These are phyloP conservation scores for Morinoia aosen DNA, from an alignment of 2,888 invertebrate genomes.

Conservation along the genomic window DNA sequence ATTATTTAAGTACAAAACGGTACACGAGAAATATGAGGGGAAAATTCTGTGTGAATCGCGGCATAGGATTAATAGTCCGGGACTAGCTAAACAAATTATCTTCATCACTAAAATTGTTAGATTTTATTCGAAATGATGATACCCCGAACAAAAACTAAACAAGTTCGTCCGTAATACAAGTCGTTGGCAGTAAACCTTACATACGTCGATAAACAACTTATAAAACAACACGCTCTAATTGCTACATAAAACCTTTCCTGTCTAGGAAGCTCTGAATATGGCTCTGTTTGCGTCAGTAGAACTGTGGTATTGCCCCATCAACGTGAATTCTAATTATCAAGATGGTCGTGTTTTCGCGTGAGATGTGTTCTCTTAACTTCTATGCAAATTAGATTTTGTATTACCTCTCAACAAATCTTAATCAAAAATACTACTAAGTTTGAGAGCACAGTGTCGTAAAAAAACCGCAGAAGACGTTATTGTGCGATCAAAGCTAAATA, in stretches of 20 bases:
- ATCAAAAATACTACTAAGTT: too few species aligned
- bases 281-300: not conserved
- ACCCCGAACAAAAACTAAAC: not conserved
- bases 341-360: not conserved
- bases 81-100: not conserved
- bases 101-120: not conserved
- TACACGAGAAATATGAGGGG: not conserved
- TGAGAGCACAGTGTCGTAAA: too few species aligned
- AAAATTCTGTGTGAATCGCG: not conserved
- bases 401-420: too few species aligned
- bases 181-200: not conserved
- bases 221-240: not conserved
- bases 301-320: not conserved
- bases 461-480: too few species aligned
- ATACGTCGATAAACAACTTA: not conserved
- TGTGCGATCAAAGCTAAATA: too few species aligned
- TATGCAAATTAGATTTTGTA: too few species aligned
- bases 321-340: not conserved
- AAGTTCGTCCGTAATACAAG: not conserved
- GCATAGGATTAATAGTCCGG: not conserved
- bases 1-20: not conserved
- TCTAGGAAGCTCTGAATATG: not conserved
- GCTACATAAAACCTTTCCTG: not conserved
- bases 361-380: too few species aligned
- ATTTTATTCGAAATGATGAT: not conserved